phyloP scores from a whole-genome alignment of 2,797 vertebrate species.

The Loriculus beryllinus region DNA sequence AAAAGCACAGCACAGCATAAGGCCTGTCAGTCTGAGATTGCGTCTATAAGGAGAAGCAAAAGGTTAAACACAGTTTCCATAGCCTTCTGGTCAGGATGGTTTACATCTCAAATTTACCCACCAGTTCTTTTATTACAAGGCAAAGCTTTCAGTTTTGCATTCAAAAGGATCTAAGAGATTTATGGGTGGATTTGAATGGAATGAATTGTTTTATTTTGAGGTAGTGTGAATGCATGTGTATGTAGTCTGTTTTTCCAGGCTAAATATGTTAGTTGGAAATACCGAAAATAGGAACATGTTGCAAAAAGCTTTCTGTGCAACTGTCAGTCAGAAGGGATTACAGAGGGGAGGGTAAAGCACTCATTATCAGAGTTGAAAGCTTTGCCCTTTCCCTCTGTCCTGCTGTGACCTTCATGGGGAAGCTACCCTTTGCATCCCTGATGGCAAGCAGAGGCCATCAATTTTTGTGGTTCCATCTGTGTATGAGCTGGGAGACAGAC shows the following conservation, averaged over 20 bases:
- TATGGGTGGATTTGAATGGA: slow-evolving; percentile 5
- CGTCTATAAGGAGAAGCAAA: neutral
- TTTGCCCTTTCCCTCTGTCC: neutral
- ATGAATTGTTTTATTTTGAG: slow-evolving; percentile 28
- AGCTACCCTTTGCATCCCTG: neutral
- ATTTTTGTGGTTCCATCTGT: neutral
- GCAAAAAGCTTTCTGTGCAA: neutral
- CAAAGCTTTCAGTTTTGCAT: neutral
- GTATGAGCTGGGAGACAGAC: neutral
- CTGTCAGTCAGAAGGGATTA: neutral
- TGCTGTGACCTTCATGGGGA: neutral
- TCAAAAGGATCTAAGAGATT: neutral
- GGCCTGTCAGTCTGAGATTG: neutral
- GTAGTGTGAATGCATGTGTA: neutral
- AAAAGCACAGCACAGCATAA: neutral
- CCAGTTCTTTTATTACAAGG: neutral
- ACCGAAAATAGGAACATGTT: slow-evolving; percentile 6
- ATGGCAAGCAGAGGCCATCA: neutral
- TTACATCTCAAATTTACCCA: neutral
- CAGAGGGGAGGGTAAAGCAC: neutral
- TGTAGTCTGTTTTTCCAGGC: slow-evolving; percentile 7
- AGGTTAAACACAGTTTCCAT: neutral
- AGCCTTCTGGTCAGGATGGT: neutral
- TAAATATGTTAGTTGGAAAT: slow-evolving; percentile 17
- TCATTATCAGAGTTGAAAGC: neutral